These are phyloP conservation scores for Eucriotettix oculatus DNA, from an alignment of 2,888 invertebrate species.

Conservation along the genomic window DNA sequence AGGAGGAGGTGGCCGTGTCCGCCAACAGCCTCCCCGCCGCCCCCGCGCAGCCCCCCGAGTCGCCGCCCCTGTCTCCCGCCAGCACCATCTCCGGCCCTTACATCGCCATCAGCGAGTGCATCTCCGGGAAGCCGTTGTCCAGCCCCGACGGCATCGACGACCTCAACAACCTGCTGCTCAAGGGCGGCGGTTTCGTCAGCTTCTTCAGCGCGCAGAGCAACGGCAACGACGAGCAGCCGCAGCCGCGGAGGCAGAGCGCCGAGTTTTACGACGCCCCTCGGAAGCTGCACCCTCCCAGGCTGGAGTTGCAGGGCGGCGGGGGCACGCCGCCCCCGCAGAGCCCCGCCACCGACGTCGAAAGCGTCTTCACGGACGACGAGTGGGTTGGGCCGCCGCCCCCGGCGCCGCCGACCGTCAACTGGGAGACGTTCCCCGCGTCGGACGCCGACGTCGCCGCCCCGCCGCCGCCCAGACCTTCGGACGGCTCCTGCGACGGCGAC, in stretches of 20 bases:
- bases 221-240: not conserved
- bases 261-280: conserved; percentile 21
- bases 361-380: conserved; percentile 53
- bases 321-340: conserved; percentile 37
- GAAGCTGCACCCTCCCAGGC: conserved; percentile 17
- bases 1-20: too few species aligned
- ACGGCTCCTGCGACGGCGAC: conserved; percentile 32
- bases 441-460: conserved; percentile 4
- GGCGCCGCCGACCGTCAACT: conserved; percentile 26
- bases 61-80: conserved; percentile 44
- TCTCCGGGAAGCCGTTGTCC: conserved; percentile 45
- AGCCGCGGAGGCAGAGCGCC: not conserved
- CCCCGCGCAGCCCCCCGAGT: conserved; percentile 22
- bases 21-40: too few species aligned
- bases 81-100: conserved; percentile 59
- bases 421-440: conserved; percentile 27
- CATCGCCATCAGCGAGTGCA: conserved; percentile 84
- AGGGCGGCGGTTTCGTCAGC: conserved; percentile 1
- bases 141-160: conserved; percentile 14
- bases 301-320: conserved; percentile 12
- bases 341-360: conserved; percentile 43
- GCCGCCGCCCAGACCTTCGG: conserved; percentile 28
- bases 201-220: not conserved
- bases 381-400: conserved; percentile 31
- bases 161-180: conserved; percentile 9